phyloP scores from a whole-genome alignment of 2,797 vertebrate genomes.

The Pristis pectinata region DNA sequence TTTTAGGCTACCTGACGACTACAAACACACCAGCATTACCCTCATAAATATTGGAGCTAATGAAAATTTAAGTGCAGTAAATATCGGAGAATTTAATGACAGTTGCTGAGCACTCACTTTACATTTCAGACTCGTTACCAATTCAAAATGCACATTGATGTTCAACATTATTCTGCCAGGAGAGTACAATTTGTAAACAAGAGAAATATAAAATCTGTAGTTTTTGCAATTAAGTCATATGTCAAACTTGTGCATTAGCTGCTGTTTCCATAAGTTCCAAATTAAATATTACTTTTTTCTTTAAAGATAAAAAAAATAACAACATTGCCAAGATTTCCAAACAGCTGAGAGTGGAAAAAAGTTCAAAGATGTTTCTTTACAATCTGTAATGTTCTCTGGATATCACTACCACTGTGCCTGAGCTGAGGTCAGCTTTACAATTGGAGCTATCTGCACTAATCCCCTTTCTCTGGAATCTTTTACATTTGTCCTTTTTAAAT shows the following conservation, averaged over 20 bases:
- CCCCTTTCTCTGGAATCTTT: background rate
- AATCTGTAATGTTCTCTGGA: background rate
- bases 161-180: background rate
- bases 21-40: background rate
- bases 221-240: background rate
- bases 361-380: background rate
- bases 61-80: background rate
- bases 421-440: background rate
- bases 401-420: background rate
- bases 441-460: background rate
- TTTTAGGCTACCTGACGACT: background rate
- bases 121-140: background rate
- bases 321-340: slow-evolving; percentile 24
- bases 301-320: background rate
- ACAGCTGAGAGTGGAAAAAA: background rate
- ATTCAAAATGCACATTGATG: background rate
- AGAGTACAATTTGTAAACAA: background rate
- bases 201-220: background rate
- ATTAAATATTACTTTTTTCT: slow-evolving; percentile 11
- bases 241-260: background rate
- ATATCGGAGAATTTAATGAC: background rate
- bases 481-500: background rate
- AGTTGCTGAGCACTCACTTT: background rate
- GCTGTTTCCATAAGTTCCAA: slow-evolving; percentile 2
- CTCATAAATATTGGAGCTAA: background rate